Percentiles rank a stretch among this genome's conserved stretches.
Evolutionary conservation across 2,888 invertebrate species (phyloP).

Genomic region (Lasius platythorax): DNA sequence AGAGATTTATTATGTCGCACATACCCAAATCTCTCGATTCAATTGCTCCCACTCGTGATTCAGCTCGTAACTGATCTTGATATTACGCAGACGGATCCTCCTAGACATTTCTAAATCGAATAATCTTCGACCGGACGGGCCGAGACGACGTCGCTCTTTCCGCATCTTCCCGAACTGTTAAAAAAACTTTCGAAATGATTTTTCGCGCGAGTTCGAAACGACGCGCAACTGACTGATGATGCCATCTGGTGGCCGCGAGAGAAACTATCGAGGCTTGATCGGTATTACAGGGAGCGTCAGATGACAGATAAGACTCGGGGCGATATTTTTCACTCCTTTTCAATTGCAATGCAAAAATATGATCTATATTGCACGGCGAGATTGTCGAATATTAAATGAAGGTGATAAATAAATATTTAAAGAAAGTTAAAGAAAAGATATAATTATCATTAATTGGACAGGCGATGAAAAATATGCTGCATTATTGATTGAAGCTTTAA

Average conservation of each 20-base stretch:
- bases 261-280: not conserved
- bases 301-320: not conserved
- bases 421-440: not conserved
- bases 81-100: slow-evolving; percentile 69
- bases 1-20: slow-evolving; percentile 59
- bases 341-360: not conserved
- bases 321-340: not conserved
- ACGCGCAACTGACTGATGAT: not conserved
- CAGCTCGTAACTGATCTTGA: slow-evolving; percentile 74
- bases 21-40: slow-evolving; percentile 82
- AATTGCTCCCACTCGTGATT: slow-evolving; percentile 80
- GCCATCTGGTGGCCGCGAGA: not conserved
- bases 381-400: not conserved
- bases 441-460: not conserved
- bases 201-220: slow-evolving; percentile 49
- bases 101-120: slow-evolving; percentile 45
- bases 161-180: slow-evolving; percentile 57
- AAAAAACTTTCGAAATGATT: slow-evolving; percentile 40
- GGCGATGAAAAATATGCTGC: not conserved
- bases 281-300: not conserved
- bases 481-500: not conserved
- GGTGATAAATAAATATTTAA: not conserved
- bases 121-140: slow-evolving; percentile 17
- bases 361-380: not conserved
- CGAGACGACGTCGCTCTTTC: not conserved